These are phyloP conservation scores for Podotricha telesiphe DNA, from an alignment of 2,888 invertebrate genomes.

Conservation along the genomic window DNA sequence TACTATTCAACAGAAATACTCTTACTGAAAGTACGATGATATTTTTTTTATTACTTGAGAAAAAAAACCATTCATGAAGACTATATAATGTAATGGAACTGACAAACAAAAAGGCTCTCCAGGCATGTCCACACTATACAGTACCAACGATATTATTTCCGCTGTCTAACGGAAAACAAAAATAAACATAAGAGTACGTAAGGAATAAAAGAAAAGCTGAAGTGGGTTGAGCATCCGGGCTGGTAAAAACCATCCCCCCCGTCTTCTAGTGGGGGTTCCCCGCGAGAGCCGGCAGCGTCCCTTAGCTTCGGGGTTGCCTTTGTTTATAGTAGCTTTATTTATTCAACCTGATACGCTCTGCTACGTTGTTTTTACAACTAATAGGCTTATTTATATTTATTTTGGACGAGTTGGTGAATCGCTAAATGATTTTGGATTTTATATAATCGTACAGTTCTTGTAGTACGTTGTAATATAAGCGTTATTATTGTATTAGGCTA, in stretches of 20 bases:
- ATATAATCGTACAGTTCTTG: not conserved
- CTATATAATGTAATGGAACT: slow-evolving; percentile 6
- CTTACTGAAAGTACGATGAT: too few species aligned
- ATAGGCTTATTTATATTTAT: slow-evolving; percentile 50
- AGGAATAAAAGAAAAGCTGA: slow-evolving; percentile 79
- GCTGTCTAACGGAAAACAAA: slow-evolving; percentile 80
- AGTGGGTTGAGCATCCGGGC: slow-evolving; percentile 78
- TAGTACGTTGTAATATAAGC: too few species aligned
- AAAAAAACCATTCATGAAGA: slow-evolving; percentile 5
- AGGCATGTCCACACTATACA: slow-evolving; percentile 53
- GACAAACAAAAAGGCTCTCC: not conserved
- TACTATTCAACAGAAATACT: too few species aligned
- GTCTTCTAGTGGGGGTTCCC: slow-evolving; percentile 46
- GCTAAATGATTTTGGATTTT: not conserved
- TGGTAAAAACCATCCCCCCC: slow-evolving; percentile 52
- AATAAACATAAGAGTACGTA: slow-evolving; percentile 79
- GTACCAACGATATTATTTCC: slow-evolving; percentile 75
- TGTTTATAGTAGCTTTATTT: slow-evolving; percentile 74
- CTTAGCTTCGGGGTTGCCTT: slow-evolving; percentile 63
- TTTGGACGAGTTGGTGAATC: slow-evolving; percentile 24
- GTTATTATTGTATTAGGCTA: too few species aligned
- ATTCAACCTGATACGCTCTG: slow-evolving; percentile 62
- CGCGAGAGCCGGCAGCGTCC: slow-evolving; percentile 58
- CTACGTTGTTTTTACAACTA: slow-evolving; percentile 47
- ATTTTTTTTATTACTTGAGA: slow-evolving; percentile 11